A percentile compares a stretch with the other conserved stretches of the same genome.
Evolutionary conservation across 2,113 vertebrate species (phyloP).

Genomic region (Atherinomorus stipes): DNA sequence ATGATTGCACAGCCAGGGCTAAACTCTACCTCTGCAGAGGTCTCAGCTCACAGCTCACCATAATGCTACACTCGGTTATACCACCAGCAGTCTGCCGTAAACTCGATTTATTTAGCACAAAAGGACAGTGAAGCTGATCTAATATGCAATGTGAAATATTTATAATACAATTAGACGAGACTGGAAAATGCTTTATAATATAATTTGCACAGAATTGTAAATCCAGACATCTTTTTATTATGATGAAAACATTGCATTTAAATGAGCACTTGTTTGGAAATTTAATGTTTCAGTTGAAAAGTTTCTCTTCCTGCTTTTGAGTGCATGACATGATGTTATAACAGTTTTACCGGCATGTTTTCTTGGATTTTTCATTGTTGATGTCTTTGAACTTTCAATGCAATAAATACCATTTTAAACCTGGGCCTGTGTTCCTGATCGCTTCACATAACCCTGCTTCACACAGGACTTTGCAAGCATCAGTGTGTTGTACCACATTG

Average conservation of each 20-base stretch:
- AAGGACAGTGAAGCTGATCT: constrained; percentile 3
- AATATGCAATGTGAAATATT: constrained; percentile 31
- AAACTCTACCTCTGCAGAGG: constrained; percentile 5
- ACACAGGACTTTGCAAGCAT: not conserved
- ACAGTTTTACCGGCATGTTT: constrained; percentile 36
- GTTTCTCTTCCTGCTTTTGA: constrained; percentile 31
- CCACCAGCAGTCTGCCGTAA: constrained; percentile 28
- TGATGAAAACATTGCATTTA: no score
- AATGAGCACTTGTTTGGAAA: no score
- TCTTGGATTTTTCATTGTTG: constrained; percentile 23
- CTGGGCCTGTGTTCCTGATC: not conserved
- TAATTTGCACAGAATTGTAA: constrained; percentile 46
- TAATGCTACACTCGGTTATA: constrained; percentile 24
- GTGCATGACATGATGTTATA: constrained; percentile 46
- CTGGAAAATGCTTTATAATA: constrained; percentile 33
- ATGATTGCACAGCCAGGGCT: constrained; percentile 30
- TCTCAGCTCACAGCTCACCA: not conserved
- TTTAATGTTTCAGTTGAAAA: not conserved
- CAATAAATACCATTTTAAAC: constrained; percentile 50
- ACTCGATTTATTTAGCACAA: constrained; percentile 52
- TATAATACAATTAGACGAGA: constrained; percentile 19
- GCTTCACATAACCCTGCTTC: no score
- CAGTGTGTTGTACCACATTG: no score
- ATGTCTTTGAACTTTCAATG: constrained; percentile 40
- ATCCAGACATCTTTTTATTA: not conserved